Percentiles rank a stretch among this genome's conserved stretches.
phyloP scores from a whole-genome alignment of 2,797 vertebrate genomes.

The Aselliscus stoliczkanus region DNA sequence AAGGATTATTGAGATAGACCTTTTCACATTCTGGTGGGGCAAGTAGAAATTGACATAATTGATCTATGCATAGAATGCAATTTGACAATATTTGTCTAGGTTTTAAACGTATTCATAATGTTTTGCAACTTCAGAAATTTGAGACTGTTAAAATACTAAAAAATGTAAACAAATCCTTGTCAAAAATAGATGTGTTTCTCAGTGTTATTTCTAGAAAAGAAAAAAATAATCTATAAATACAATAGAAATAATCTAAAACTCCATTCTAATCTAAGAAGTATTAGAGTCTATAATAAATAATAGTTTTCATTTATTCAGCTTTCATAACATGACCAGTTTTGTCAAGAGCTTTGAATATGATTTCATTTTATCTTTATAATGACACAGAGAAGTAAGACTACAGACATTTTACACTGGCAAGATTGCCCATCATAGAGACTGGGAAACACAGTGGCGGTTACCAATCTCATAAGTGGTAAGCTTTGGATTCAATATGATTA shows the following conservation, averaged over 20 bases:
- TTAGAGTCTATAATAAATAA: not conserved
- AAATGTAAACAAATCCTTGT: not conserved
- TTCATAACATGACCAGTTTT: not conserved
- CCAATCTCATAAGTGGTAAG: not conserved
- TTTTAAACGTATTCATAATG: not conserved
- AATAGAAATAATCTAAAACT: not conserved
- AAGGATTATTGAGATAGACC: not conserved
- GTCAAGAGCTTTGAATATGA: not conserved
- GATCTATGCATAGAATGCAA: not conserved
- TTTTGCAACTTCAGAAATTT: not conserved
- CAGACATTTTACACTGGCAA: not conserved
- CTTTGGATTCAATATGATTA: not conserved
- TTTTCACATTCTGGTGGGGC: not conserved
- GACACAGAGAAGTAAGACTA: not conserved
- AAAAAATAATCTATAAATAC: not conserved
- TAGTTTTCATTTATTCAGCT: not conserved
- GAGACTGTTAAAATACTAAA: not conserved
- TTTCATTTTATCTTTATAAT: not conserved
- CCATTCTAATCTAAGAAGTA: not conserved
- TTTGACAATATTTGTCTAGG: not conserved
- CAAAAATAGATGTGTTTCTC: not conserved
- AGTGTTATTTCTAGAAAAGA: not conserved
- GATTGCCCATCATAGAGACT: not conserved
- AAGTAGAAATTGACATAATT: not conserved
- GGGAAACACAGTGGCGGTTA: not conserved